Base-by-base conservation (phyloP, 1,140 invertebrate genomes). In the Goniozus legneri region DNA sequence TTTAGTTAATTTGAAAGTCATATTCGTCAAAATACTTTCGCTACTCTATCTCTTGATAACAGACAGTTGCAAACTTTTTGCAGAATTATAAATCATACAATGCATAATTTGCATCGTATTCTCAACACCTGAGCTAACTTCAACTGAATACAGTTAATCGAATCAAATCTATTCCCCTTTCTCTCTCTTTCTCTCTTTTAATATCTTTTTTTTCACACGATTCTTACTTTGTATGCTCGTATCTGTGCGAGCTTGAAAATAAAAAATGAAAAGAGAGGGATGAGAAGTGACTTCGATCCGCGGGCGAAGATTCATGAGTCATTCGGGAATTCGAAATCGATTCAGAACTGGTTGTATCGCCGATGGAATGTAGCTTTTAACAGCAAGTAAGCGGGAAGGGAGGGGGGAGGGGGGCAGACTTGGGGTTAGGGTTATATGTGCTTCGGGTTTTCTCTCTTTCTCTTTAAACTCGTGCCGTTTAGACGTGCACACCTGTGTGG, bases 291-390 rank as follows among this genome's bases (percentile, higher is more conserved):
- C 21, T 10, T 31, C 8, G 39, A 41, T 20, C 14, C 15, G 39
- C 27, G 30, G 43, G 44, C 43, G 44, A 43, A 39, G 34, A 52
- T 56, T 43, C 56, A 48, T 50, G 45, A 56, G 54, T 52, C 56
- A 45, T 49, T n/a, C 41, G 41, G 39, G 50, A 51, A 52, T 62
- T 54, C 47, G 46, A 60, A 58, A 60, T 45, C 40, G 54, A 60
- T 60, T 47, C 24, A 27, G 24, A 60, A 64, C 62, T 64, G 61
- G 61, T 64, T 62, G 37, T 50, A 51, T 50, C 34, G 50, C 13
- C 50, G 45, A 48, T 55, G 60, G 62, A 62, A 62, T 62, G 55
- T 54, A 61, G 50, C 55, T 58, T 60, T 62, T 62, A 60, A 58
- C 50, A 49, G 43, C 50, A 44, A 51, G 38, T 27, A 37, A 37